Base-by-base conservation (phyloP, 2,888 invertebrate species). In the Morpho achilles region DNA sequence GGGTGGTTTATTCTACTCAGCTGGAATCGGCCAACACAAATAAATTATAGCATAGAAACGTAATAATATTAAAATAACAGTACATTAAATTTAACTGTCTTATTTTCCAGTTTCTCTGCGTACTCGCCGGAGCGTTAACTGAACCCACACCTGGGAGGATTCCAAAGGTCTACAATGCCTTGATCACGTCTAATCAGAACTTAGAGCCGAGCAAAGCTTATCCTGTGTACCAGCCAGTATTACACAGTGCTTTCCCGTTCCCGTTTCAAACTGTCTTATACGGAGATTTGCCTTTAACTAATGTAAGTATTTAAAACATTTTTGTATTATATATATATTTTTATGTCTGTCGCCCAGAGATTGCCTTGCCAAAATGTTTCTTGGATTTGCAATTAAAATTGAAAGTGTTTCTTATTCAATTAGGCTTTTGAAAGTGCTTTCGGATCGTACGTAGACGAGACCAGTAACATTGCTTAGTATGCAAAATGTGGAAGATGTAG, bases 101-200 rank as follows among this genome's bases (percentile, higher is more conserved):
- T 56, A 43, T 41, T 8, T 23, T 83, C 44, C 86, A 89, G 89
- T 69, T 86, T 44, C 65, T 84, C 57, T 74, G 74, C 62, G 59
- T 75, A 43, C 58, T 83, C 43, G 67, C 72, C 8, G 68, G 71
- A 2, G 73, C 72, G 16, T 46, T 68, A 3, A 70, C 80, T 5
- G 84, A 79, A 2, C 81, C 84, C 3, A 89, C 91, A 4, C 88
- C 93, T 0, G 91, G 93, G 40, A 92, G 94, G 63, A 91, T 94
- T 1, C 96, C 96, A 0, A 94, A 94, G 77, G 94, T 96, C 42
- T 96, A 96, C 88, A 96, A 96, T 77, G 95, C 95, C 0, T 91
- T 96, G 58, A 95, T 96, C 75, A 95, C 95, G 3, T 94, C 95
- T 6, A 94, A 95, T 73, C 95, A 95, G 74, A 95, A 95, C 77